Base-by-base conservation (phyloP, 2,888 invertebrate genomes). In the Eurytoma adleriae region DNA sequence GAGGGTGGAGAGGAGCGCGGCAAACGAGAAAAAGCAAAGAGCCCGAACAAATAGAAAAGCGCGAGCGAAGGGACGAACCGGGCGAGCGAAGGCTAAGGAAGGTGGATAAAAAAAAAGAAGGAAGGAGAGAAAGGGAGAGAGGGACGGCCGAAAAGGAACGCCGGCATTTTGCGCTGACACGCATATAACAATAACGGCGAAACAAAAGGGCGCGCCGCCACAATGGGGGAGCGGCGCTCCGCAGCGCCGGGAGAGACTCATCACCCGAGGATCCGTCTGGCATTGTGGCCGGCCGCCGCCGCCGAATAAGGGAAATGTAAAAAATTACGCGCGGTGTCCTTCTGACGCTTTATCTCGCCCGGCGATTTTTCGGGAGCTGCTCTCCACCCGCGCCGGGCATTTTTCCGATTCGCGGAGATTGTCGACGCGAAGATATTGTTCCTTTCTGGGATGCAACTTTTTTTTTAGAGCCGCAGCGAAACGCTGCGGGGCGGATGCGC, bases 141-240 rank as follows among this genome's bases (percentile, higher is more conserved):
- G 78, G 54, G n/a, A 48, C 16, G n/a, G 56, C 50, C 56, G 76
- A 79, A 79, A 79, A 74, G 70, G 79, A 74, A 59, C 70, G 52
- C 66, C 68, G 64, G 68, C 66, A 74, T 79, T 79, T 79, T 67
- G 78, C 68, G 68, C 78, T 79, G 78, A 73, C 78, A 66, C 75
- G 79, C 76, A 69, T 61, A 74, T 77, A 80, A 80, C 77, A 80
- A 74, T 81, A 78, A 81, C 78, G 57, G 20, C 40, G 66, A 79
- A 75, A 79, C 79, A 79, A 79, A 79, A 59, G 66, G 16, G 12
- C 18, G 54, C 77, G 12, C 24, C 56, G 40, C 54, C 57, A 80
- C 76, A 76, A 80, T 76, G 72, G 70, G n/a, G 50, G 10, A 18
- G 61, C 64, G 48, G 14, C 61, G n/a, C 52, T 14, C 48, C n/a